Conservation (phyloP, 2,797 vertebrate genomes). For the Mycteria americana region DNA sequence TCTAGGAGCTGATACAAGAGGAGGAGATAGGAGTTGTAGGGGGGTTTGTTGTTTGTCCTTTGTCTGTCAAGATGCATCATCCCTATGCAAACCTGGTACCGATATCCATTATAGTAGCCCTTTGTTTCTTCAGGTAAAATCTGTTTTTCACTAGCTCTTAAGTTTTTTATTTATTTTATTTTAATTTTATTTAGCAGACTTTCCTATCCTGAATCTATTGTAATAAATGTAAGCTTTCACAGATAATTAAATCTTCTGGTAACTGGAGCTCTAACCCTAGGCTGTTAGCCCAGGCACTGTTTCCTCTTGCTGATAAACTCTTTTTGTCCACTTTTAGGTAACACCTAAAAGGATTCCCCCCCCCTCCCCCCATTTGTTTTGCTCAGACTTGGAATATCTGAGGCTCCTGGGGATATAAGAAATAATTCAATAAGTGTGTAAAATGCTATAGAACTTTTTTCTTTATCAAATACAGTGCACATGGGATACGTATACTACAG, state of each 20-base stretch:
- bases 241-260: not conserved
- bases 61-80: not conserved
- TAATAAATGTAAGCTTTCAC: not conserved
- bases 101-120: not conserved
- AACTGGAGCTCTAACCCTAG: not conserved
- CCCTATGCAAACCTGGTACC: not conserved
- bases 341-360: not conserved
- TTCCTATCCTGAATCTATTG: not conserved
- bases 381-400: not conserved
- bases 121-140: not conserved
- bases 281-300: not conserved
- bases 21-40: not conserved
- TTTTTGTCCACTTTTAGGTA: not conserved
- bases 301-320: not conserved
- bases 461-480: not conserved
- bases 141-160: not conserved
- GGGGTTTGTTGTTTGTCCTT: not conserved
- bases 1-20: not conserved
- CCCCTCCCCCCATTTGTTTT: not conserved
- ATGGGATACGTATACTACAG: fast-evolving
- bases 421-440: not conserved
- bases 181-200: not conserved
- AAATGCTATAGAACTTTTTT: not conserved
- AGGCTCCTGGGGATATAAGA: not conserved
- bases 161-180: not conserved